phyloP scores from a whole-genome alignment of 30 jellyfish, hydroid and myxozoan genomes.

The Kudoa iwatai region DNA sequence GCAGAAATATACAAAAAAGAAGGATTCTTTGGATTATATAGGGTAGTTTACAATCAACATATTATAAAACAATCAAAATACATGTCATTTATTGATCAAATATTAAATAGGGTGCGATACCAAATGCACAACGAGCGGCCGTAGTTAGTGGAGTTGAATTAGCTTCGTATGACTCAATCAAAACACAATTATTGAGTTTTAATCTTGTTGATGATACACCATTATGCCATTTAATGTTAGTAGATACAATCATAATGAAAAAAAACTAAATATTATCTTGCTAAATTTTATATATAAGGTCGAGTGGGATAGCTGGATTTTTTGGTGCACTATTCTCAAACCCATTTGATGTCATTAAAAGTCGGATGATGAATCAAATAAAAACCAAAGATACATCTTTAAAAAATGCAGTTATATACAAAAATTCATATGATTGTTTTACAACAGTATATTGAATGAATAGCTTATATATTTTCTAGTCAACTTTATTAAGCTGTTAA shows the following conservation, averaged over 20 bases:
- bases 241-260: neutral
- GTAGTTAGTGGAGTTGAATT: conserved; percentile 42
- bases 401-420: conserved; percentile 2
- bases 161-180: conserved; percentile 32
- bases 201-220: conserved; percentile 19
- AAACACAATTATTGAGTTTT: conserved; percentile 4
- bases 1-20: conserved; percentile 18
- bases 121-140: conserved; percentile 64
- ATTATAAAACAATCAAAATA: neutral
- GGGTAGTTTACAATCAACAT: conserved; percentile 5
- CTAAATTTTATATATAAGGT: conserved; percentile 3
- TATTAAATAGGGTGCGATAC: conserved; percentile 33
- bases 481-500: no score
- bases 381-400: conserved; percentile 2
- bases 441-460: conserved; percentile 5
- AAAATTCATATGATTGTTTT: conserved; percentile 20
- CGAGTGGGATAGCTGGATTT: conserved; percentile 48
- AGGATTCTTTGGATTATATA: conserved; percentile 33
- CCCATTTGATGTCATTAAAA: conserved; percentile 69
- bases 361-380: conserved; percentile 81
- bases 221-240: conserved; percentile 22
- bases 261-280: neutral
- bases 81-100: neutral
- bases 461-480: conserved; percentile 5
- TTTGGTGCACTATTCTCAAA: conserved; percentile 65